Evolutionary conservation across 1,140 invertebrate genomes (phyloP).

Genomic region (Spodoptera litura): DNA sequence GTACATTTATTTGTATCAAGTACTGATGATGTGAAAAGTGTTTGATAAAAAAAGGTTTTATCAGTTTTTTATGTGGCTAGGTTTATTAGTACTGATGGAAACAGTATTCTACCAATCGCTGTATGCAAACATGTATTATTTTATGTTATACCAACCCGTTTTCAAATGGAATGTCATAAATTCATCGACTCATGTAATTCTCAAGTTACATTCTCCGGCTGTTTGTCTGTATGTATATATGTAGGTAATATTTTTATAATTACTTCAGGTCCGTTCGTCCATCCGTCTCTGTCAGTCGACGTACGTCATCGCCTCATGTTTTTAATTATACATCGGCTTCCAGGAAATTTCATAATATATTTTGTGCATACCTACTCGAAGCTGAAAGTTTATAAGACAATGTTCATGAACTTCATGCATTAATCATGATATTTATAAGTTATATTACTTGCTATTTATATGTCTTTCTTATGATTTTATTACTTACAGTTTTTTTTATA

Average conservation of each 20-base stretch:
- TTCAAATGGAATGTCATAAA: neutral
- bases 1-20: too few relatives aligned
- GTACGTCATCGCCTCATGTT: slow-evolving; percentile 25
- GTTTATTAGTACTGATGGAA: too few relatives aligned
- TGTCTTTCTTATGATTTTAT: neutral
- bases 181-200: neutral
- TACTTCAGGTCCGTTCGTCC: neutral
- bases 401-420: neutral
- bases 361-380: slow-evolving; percentile 12
- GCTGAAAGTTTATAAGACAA: slow-evolving; percentile 1
- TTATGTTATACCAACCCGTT: neutral
- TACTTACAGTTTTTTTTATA: too few relatives aligned
- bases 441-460: neutral
- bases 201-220: neutral
- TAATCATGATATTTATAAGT: slow-evolving; percentile 13
- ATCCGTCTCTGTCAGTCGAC: slow-evolving; percentile 19
- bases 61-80: too few relatives aligned
- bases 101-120: too few relatives aligned
- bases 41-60: too few relatives aligned
- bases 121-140: too few relatives aligned
- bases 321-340: slow-evolving; percentile 26
- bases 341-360: slow-evolving; percentile 20
- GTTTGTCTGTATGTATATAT: neutral
- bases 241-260: slow-evolving; percentile 17
- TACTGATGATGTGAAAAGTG: too few relatives aligned